A percentile compares a stretch with the other conserved stretches of the same genome.
These are phyloP conservation scores for Nomada goodeniana DNA, from an alignment of 2,888 invertebrate species.

Conservation along the genomic window DNA sequence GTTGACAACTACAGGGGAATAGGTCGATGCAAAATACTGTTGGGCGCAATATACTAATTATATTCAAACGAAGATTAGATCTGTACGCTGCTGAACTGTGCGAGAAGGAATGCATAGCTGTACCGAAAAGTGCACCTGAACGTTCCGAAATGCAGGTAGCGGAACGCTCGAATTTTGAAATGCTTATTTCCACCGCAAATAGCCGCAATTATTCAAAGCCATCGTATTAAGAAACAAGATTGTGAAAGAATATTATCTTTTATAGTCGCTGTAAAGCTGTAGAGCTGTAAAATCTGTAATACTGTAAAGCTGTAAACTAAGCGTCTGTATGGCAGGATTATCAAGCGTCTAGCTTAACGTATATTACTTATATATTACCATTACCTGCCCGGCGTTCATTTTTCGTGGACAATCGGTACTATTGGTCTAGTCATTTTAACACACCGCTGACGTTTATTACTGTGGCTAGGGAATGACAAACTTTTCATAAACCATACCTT, in stretches of 20 bases:
- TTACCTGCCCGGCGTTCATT: slow-evolving; percentile 10
- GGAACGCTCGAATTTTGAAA: slow-evolving; percentile 2
- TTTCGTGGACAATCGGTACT: slow-evolving; percentile 33
- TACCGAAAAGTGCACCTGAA: not conserved
- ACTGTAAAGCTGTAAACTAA: slow-evolving; percentile 64
- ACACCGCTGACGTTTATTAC: slow-evolving; percentile 32
- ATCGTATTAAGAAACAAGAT: slow-evolving; percentile 55
- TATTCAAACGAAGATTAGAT: too few species aligned
- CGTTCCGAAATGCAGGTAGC: slow-evolving; percentile 1
- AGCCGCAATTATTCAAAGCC: slow-evolving; percentile 58
- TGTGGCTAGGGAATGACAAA: slow-evolving; percentile 10
- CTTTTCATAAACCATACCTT: slow-evolving; percentile 35
- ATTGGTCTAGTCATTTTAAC: slow-evolving; percentile 22
- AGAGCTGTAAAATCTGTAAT: slow-evolving; percentile 32
- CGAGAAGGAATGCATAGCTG: not conserved
- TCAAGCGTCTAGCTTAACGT: slow-evolving; percentile 28
- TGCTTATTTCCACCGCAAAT: slow-evolving; percentile 29
- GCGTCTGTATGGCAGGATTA: not conserved
- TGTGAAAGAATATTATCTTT: slow-evolving; percentile 72
- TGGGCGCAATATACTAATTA: not conserved
- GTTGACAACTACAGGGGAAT: too few species aligned
- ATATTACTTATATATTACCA: slow-evolving; percentile 37
- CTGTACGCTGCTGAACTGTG: not conserved
- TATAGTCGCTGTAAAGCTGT: slow-evolving; percentile 61
- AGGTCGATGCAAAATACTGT: too few species aligned